These are phyloP conservation scores for Notechis scutatus DNA, from an alignment of 2,113 vertebrate genomes.

Conservation along the genomic window DNA sequence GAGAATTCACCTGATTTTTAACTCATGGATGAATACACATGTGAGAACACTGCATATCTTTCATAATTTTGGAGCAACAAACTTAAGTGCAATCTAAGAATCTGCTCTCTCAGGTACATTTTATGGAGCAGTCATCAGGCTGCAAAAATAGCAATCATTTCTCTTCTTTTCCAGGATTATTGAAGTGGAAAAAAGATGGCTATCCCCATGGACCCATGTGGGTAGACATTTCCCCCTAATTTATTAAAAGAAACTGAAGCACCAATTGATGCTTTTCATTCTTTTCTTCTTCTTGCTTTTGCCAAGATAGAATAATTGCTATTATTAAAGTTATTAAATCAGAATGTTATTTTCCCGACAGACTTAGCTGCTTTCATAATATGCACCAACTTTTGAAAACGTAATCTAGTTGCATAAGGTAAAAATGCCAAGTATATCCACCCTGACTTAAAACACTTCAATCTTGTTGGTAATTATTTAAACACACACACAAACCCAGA, in stretches of 20 bases:
- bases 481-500: not conserved
- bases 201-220: not conserved
- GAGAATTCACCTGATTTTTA: not conserved
- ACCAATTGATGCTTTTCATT: not conserved
- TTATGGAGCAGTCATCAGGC: not conserved
- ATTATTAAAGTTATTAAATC: conserved; percentile 30
- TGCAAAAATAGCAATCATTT: not conserved
- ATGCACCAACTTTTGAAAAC: conserved; percentile 25
- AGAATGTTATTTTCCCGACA: conserved; percentile 26
- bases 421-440: conserved; percentile 30
- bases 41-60: not conserved
- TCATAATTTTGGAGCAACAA: not conserved
- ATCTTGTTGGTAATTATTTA: conserved; percentile 40
- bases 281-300: not conserved
- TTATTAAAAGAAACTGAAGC: not conserved
- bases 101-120: not conserved
- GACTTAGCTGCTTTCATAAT: not conserved
- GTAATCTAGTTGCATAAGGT: conserved; percentile 24
- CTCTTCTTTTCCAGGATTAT: not conserved
- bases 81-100: not conserved
- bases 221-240: not conserved
- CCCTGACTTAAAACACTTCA: conserved; percentile 31
- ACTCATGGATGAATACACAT: not conserved
- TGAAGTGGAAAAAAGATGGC: not conserved
- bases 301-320: conserved; percentile 19